Percentiles rank a stretch among this genome's conserved stretches.
phyloP scores from a whole-genome alignment of 2,888 invertebrate genomes.

The Limnephilus lunatus region DNA sequence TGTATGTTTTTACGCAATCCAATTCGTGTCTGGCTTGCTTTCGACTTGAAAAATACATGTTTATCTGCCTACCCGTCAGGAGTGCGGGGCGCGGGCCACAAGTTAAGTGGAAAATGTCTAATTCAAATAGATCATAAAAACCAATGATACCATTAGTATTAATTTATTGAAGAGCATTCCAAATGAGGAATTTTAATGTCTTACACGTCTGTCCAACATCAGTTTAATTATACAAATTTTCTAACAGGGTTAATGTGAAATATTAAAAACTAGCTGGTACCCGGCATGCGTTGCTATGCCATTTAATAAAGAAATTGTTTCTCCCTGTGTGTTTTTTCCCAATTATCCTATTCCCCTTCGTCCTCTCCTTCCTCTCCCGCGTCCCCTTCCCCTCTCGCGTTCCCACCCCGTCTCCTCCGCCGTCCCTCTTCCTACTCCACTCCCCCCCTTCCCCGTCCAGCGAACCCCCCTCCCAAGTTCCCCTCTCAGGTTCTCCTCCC shows the following conservation, averaged over 20 bases:
- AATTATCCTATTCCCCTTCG: too few relatives aligned
- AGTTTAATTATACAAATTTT: neutral
- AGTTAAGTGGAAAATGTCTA: neutral
- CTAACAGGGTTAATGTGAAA: neutral
- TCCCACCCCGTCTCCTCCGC: too few relatives aligned
- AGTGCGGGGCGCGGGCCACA: neutral
- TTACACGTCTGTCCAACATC: neutral
- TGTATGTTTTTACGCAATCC: neutral
- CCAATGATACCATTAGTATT: neutral
- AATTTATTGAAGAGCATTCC: neutral
- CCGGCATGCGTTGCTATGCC: too few relatives aligned
- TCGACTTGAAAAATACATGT: neutral
- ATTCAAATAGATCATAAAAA: slow-evolving; percentile 2
- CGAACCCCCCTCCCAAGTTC: too few relatives aligned
- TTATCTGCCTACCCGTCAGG: neutral
- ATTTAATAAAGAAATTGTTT: too few relatives aligned
- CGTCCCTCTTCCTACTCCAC: too few relatives aligned
- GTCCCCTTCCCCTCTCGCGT: too few relatives aligned
- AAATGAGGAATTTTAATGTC: neutral
- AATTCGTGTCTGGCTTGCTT: neutral
- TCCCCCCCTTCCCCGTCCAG: too few relatives aligned
- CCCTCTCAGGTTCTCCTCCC: too few relatives aligned
- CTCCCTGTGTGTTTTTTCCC: too few relatives aligned
- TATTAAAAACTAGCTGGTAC: too few relatives aligned
- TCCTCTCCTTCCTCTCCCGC: too few relatives aligned